These are phyloP conservation scores for Drosophila hawaiiensis DNA, from an alignment of 2,888 invertebrate species.

Conservation along the genomic window DNA sequence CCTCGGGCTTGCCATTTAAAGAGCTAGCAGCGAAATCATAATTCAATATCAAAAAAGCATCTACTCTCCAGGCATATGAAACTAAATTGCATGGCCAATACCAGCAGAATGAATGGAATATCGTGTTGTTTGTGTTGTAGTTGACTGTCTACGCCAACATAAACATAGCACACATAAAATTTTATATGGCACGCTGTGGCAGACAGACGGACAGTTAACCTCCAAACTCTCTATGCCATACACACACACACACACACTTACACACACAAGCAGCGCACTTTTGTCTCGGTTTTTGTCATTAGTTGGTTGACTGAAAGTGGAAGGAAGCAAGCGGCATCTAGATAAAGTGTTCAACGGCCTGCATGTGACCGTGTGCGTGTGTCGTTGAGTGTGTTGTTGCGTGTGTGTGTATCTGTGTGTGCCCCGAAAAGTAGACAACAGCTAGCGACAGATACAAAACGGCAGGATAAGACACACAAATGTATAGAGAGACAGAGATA, in stretches of 20 bases:
- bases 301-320: slow-evolving; percentile 64
- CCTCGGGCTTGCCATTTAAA: slow-evolving; percentile 56
- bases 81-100: slow-evolving; percentile 70
- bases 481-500: slow-evolving; percentile 14
- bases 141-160: slow-evolving; percentile 55
- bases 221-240: slow-evolving; percentile 9
- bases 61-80: slow-evolving; percentile 66
- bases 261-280: slow-evolving; percentile 53
- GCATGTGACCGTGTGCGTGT: slow-evolving; percentile 52
- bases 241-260: slow-evolving; percentile 9
- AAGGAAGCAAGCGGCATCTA: slow-evolving; percentile 60
- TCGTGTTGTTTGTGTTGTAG: slow-evolving; percentile 36
- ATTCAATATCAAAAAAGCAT: slow-evolving; percentile 75
- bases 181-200: slow-evolving; percentile 66
- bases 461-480: slow-evolving; percentile 70
- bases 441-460: slow-evolving; percentile 70
- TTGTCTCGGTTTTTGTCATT: slow-evolving; percentile 77
- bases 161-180: slow-evolving; percentile 72
- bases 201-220: slow-evolving; percentile 37
- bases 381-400: slow-evolving; percentile 10
- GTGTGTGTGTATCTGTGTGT: slow-evolving; percentile 37
- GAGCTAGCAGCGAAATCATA: slow-evolving; percentile 64
- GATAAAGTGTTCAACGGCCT: slow-evolving; percentile 79
- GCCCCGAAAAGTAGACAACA: slow-evolving; percentile 71
- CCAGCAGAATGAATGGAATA: slow-evolving; percentile 35